A percentile compares a stretch with the other conserved stretches of the same genome.
Conservation (phyloP, 2,888 invertebrate genomes). For the Ectobius pallidus region DNA sequence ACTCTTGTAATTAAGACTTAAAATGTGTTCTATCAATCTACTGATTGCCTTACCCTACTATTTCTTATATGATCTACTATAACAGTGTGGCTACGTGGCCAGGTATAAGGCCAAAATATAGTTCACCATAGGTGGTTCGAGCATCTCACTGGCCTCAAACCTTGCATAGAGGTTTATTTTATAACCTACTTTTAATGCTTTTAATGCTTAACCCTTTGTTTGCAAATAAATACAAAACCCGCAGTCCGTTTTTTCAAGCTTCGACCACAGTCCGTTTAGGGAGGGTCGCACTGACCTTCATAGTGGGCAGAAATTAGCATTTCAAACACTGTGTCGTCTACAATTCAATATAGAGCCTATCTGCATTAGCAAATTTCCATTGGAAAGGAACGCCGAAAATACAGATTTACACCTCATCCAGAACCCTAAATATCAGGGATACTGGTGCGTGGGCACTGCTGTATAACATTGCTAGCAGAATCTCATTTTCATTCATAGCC, state of each 20-base stretch:
- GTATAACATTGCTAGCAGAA: no score
- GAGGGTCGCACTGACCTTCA: neutral
- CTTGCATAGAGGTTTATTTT: conserved; percentile 10
- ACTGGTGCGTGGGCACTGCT: no score
- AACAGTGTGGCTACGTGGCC: no score
- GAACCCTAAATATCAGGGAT: no score
- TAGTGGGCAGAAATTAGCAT: conserved; percentile 29
- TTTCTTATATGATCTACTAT: no score
- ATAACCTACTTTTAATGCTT: conserved; percentile 14
- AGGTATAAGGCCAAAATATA: conserved; percentile 25
- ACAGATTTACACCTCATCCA: neutral
- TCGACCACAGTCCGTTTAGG: neutral
- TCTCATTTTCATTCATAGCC: no score
- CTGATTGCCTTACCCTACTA: no score
- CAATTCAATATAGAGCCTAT: conserved; percentile 17
- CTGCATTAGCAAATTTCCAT: conserved; percentile 22
- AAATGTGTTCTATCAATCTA: no score
- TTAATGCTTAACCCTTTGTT: conserved; percentile 33
- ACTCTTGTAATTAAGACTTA: no score
- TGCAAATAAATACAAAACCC: conserved; percentile 32
- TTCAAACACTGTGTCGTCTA: conserved; percentile 18
- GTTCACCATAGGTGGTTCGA: conserved; percentile 28
- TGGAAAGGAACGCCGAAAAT: conserved; percentile 9
- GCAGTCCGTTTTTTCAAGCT: neutral
- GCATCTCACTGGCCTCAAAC: conserved; percentile 10